Evolutionary conservation across 2,888 invertebrate genomes (phyloP).

Genomic region (Acrocyrtus sp.): DNA sequence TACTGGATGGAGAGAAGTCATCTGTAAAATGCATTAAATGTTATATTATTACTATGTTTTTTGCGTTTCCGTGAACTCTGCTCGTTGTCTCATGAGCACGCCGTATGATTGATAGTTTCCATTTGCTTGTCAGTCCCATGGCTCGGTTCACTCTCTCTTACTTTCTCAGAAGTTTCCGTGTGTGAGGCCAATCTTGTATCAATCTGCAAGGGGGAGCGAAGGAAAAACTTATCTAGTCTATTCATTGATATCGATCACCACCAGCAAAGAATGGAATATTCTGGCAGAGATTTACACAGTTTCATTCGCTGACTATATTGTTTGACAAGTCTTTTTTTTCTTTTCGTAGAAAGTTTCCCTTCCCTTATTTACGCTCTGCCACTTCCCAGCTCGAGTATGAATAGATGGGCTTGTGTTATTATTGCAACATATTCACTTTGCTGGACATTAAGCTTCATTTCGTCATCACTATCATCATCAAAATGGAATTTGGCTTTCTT

Average conservation of each 20-base stretch:
- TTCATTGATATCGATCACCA: constrained; percentile 27
- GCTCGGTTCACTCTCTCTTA: not conserved
- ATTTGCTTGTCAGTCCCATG: constrained; percentile 32
- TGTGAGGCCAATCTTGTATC: constrained; percentile 29
- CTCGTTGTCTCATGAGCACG: constrained; percentile 15
- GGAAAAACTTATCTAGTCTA: not conserved
- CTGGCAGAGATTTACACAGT: not conserved
- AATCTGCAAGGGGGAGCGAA: not conserved
- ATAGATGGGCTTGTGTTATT: not conserved
- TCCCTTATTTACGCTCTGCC: not conserved
- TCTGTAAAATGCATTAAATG: constrained; percentile 33
- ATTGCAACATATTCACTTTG: not conserved
- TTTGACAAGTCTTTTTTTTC: not conserved
- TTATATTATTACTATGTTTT: constrained; percentile 2
- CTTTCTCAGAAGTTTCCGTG: not conserved
- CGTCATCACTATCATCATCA: not conserved
- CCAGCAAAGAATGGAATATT: not conserved
- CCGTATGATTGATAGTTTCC: constrained; percentile 43
- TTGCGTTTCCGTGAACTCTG: constrained; percentile 1
- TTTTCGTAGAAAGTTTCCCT: not conserved
- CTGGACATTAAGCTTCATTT: not conserved
- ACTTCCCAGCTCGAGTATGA: not conserved
- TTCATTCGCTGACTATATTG: not conserved
- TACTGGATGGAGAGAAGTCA: constrained; percentile 18
- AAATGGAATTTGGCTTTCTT: too few relatives aligned